These are phyloP conservation scores for Corticium candelabrum DNA, from an alignment of 37 sponge, comb jelly and placozoan genomes.

Conservation along the genomic window DNA sequence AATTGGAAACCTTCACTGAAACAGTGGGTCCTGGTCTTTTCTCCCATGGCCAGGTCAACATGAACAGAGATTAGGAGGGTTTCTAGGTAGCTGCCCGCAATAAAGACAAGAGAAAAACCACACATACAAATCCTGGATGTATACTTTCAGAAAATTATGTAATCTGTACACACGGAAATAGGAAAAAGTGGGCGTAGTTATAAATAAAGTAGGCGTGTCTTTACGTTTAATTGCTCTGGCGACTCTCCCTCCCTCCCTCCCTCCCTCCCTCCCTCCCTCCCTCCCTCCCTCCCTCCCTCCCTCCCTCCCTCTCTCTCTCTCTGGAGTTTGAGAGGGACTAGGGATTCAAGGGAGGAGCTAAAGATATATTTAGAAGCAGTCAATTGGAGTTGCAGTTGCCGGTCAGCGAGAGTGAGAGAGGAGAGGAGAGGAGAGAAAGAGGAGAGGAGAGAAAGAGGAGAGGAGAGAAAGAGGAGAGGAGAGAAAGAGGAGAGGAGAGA, in stretches of 20 bases:
- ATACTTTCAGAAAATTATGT: not conserved
- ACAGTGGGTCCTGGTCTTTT: too few relatives aligned
- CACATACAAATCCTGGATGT: not conserved
- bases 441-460: slow-evolving; percentile 16
- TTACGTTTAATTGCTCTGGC: too few relatives aligned
- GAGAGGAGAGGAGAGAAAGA: slow-evolving; percentile 23
- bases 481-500: not conserved
- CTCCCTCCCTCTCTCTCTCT: not conserved
- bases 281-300: not conserved
- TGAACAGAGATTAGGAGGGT: too few relatives aligned
- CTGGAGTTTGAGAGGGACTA: slow-evolving; percentile 30
- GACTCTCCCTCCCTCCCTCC: not conserved
- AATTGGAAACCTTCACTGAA: too few relatives aligned
- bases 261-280: not conserved
- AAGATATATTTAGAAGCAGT: too few relatives aligned
- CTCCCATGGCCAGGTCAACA: too few relatives aligned
- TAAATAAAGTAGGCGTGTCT: too few relatives aligned
- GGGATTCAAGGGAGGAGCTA: too few relatives aligned
- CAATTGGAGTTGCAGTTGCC: too few relatives aligned
- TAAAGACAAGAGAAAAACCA: too few relatives aligned
- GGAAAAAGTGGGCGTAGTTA: too few relatives aligned
- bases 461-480: not conserved
- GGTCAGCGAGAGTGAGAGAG: slow-evolving; percentile 27
- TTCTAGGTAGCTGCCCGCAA: too few relatives aligned
- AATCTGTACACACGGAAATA: not conserved